Base-by-base conservation (phyloP, 2,888 invertebrate species). In the Stenolophus ochropezus region DNA sequence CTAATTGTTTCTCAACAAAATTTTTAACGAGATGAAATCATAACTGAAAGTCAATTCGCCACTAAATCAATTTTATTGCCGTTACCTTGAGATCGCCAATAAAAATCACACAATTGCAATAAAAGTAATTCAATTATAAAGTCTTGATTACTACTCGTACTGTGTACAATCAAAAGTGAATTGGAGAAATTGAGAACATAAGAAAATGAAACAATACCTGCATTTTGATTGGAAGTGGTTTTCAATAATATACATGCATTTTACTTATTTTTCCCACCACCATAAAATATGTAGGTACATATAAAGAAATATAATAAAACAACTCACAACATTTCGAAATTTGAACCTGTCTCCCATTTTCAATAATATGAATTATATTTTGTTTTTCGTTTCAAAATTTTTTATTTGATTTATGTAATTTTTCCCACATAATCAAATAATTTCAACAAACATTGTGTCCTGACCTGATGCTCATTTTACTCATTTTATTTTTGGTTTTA, bases 91-190 rank as follows among this genome's bases (percentile, higher is more conserved):
- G 18, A 69, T 33, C 65, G 18, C 4, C 33, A 27, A 69, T 69
- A 69, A 69, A 65, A 69, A 69, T 14, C 65, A 69, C 33, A 33
- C 16, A 33, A 18, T 16, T 33, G 33, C 33, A 69, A 69, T 69
- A 69, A 69, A 61, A 33, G 5, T 69, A 69, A 69, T 69, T 27
- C 33, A 69, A 69, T 69, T 69, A 69, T 69, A 33, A 18, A 27
- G 33, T 69, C 33, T 3, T 16, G 61, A 16, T 51, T 51, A 42
- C 33, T 42, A 42, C 8, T 42, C 11, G 8, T n/a, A n/a, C 16
- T 14, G 51, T 51, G 16, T 16, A 51, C 2, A 33, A 8, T 33
- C 8, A 5, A 14, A 16, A 16, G 5, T 16, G 14, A 14, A 51
- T 14, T 16, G 18, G 23, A 23, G 21, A 21, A 21, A 25, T 21